Percentiles rank a stretch among this genome's conserved stretches.
phyloP scores from a whole-genome alignment of 2,113 vertebrate genomes.

The Corvus cornix region DNA sequence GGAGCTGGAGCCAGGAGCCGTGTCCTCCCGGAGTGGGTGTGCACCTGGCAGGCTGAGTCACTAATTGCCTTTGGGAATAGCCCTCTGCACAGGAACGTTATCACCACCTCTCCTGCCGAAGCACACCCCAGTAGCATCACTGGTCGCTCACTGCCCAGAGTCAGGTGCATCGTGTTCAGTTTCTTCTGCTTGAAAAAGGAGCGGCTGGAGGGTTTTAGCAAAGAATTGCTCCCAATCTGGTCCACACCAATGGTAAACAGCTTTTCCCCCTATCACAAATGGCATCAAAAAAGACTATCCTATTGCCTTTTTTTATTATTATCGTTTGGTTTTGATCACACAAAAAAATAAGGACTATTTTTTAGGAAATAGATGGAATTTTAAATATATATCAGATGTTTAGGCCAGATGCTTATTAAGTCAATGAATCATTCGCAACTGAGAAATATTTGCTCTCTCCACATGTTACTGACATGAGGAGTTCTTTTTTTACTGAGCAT shows the following conservation, averaged over 20 bases:
- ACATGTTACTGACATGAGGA: slow-evolving; percentile 24
- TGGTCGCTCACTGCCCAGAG: neutral
- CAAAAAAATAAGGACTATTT: neutral
- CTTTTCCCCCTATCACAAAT: neutral
- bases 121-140: neutral
- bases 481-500: neutral
- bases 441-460: slow-evolving; percentile 43
- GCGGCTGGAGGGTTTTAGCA: neutral
- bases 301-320: neutral
- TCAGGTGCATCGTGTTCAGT: rapidly evolving
- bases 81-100: neutral
- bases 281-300: neutral
- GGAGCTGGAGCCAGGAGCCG: neutral
- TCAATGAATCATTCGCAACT: slow-evolving; percentile 33
- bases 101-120: neutral
- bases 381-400: slow-evolving; percentile 34
- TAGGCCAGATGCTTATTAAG: slow-evolving; percentile 26
- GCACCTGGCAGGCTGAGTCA: neutral
- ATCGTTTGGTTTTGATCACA: slow-evolving; percentile 4
- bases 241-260: neutral
- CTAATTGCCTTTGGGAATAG: neutral
- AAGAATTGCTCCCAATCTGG: neutral
- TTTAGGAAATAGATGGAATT: slow-evolving; percentile 23
- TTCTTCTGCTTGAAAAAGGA: neutral
- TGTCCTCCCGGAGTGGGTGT: neutral